Evolutionary conservation across 1,140 invertebrate species (phyloP), one percentile per base, ranked within the genome.

Genomic region (Tribolium madens): DNA sequence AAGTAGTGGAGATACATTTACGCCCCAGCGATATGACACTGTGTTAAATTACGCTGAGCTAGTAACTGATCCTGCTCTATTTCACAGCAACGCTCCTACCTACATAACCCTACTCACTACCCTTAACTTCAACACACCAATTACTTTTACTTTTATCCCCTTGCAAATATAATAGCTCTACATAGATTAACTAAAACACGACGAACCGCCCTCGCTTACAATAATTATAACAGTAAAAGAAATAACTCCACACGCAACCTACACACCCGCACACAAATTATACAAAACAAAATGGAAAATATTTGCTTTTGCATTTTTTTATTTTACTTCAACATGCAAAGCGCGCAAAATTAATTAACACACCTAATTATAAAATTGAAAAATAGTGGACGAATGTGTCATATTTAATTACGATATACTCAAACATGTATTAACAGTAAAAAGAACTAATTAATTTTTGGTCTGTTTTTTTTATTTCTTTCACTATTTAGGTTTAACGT

Each of bases 31-130:
- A 78, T 78, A 78, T 78, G 76, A 78, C 76, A 78, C 76, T 70
- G 72, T 78, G 76, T 78, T 78, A 78, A 78, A 78, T 78, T 78
- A 78, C 76, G 76, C 76, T 78, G 76, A 78, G 76, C 76, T 78
- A 75, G 76, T 78, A 74, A 77, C 76, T 78, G 76, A 78, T 78
- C 76, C 68, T 64, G 73, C 76, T 57, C 73, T 77, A 77, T 77
- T 77, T 77, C 76, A 77, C 42, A 64, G 68, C 14, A 69, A 26
- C 53, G 60, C 18, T 76, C 64, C 57, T 52, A 72, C 42, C 70
- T 52, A 72, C 70, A 72, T 71, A 71, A 52, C 26, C 46, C 70
- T 52, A 72, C 50, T 50, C 50, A 72, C 21, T 72, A 72, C 50
- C 46, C 50, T 72, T 72, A 72, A 72, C 46, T 50, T 72, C 42